Evolutionary conservation across 2,797 vertebrate species (phyloP).

Genomic region (Apodemus agrarius): DNA sequence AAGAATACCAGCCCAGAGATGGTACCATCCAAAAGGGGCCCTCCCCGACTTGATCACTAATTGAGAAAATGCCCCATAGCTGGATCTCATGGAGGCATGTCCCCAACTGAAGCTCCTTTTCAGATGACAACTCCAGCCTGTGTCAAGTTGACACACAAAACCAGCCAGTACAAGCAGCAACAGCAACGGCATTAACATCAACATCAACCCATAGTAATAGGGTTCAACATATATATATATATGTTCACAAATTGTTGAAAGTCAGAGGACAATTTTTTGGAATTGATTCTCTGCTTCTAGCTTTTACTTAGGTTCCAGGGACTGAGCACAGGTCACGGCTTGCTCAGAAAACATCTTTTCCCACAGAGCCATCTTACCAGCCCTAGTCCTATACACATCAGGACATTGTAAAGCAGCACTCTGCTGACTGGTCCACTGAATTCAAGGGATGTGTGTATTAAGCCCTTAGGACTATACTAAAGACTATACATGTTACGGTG

Average conservation of each 20-base stretch:
- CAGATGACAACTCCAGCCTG: no score
- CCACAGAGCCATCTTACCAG: neutral
- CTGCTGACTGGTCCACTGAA: conserved; percentile 3
- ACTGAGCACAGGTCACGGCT: neutral
- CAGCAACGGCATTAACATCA: neutral
- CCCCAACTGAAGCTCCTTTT: no score
- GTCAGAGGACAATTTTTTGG: neutral
- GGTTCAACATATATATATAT: no score
- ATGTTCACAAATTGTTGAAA: no score
- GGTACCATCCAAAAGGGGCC: no score
- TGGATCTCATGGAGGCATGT: no score
- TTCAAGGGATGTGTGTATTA: neutral
- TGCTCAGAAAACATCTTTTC: neutral
- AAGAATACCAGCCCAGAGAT: no score
- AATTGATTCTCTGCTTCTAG: neutral
- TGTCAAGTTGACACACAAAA: no score
- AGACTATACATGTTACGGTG: neutral
- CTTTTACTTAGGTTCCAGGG: neutral
- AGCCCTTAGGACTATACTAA: neutral
- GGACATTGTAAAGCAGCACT: neutral
- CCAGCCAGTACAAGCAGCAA: no score
- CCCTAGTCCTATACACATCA: neutral
- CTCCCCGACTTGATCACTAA: no score
- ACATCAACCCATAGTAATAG: neutral
- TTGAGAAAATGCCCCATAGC: no score